phyloP scores from a whole-genome alignment of 2,888 invertebrate genomes.

The Nomada fabriciana region DNA sequence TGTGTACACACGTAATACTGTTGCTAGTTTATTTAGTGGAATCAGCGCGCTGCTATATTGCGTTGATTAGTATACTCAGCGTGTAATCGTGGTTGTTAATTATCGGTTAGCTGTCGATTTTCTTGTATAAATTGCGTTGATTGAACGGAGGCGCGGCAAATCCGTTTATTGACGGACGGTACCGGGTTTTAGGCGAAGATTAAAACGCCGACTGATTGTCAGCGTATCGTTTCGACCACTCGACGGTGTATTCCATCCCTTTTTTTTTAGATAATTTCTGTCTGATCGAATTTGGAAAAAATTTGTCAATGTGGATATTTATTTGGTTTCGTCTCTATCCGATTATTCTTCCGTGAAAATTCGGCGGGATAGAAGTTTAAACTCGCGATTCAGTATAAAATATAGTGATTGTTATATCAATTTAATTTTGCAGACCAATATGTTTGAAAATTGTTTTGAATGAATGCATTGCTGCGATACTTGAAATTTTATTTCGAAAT shows the following conservation, averaged over 20 bases:
- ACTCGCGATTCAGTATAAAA: too few species aligned
- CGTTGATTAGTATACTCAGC: slow-evolving; percentile 61
- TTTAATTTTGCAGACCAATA: too few species aligned
- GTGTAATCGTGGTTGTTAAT: slow-evolving; percentile 68
- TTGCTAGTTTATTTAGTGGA: slow-evolving; percentile 54
- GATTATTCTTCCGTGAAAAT: too few species aligned
- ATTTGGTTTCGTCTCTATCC: not conserved
- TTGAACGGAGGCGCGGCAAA: slow-evolving; percentile 56
- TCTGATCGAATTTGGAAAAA: not conserved
- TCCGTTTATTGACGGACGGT: slow-evolving; percentile 37
- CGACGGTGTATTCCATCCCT: not conserved
- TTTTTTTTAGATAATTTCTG: not conserved
- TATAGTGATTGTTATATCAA: too few species aligned
- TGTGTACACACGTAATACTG: slow-evolving; percentile 25
- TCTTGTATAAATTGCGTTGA: slow-evolving; percentile 63
- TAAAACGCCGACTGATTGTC: slow-evolving; percentile 32
- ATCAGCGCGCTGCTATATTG: slow-evolving; percentile 31
- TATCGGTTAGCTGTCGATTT: slow-evolving; percentile 68
- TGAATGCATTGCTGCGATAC: too few species aligned
- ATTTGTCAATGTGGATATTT: not conserved
- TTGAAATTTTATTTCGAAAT: not conserved
- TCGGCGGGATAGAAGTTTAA: too few species aligned
- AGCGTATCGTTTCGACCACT: not conserved
- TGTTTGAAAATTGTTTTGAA: too few species aligned
- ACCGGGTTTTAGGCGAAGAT: slow-evolving; percentile 40